These are phyloP conservation scores for Philotrypesis tridentata DNA, from an alignment of 1,140 invertebrate species.

Conservation along the genomic window DNA sequence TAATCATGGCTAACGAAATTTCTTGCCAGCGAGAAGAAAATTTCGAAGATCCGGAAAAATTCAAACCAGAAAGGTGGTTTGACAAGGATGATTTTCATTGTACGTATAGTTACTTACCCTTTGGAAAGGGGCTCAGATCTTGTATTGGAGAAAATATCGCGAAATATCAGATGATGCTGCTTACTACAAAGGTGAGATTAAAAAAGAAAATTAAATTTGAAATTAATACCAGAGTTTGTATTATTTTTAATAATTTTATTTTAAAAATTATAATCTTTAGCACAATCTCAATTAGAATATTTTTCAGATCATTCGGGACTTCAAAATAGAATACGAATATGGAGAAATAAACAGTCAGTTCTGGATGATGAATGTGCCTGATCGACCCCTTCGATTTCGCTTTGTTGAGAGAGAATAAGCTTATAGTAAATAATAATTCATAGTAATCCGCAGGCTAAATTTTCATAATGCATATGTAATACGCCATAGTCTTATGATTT, in stretches of 20 bases:
- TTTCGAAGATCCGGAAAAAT: conserved; percentile 81
- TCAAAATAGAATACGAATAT: conserved; percentile 79
- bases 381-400: conserved; percentile 77
- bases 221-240: too few species aligned
- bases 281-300: background rate
- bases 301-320: conserved; percentile 76
- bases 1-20: conserved; percentile 83
- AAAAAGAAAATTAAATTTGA: background rate
- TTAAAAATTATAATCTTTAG: background rate
- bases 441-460: too few species aligned
- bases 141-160: conserved; percentile 77
- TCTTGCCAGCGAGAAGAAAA: conserved; percentile 79
- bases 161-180: conserved; percentile 74
- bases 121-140: conserved; percentile 76
- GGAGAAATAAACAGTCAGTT: conserved; percentile 76
- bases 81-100: conserved; percentile 64
- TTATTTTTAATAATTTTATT: background rate
- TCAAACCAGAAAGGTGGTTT: conserved; percentile 83
- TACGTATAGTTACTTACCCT: conserved; percentile 76
- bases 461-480: too few species aligned
- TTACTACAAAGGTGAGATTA: conserved; percentile 74
- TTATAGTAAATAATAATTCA: background rate
- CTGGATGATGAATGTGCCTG: conserved; percentile 76
- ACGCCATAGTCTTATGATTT: too few species aligned
- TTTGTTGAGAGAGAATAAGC: conserved; percentile 75